Evolutionary conservation across 2,888 invertebrate species (phyloP).

Genomic region (Lamellibrachia satsuma): DNA sequence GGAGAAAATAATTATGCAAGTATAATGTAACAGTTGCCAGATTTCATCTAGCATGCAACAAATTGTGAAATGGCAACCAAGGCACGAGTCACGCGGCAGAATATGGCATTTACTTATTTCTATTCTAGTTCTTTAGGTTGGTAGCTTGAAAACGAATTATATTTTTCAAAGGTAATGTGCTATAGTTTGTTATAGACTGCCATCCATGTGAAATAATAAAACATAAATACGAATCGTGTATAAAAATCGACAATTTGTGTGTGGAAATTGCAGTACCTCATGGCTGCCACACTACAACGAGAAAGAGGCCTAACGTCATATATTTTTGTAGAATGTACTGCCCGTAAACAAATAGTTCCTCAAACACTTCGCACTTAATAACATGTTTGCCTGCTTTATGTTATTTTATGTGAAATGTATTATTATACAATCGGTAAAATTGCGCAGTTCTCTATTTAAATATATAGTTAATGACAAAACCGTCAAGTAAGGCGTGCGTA

Average conservation of each 20-base stretch:
- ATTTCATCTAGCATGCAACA: constrained; percentile 1
- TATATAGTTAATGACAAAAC: neutral
- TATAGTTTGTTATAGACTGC: neutral
- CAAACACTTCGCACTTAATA: neutral
- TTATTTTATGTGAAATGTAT: neutral
- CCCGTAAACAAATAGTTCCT: constrained; percentile 6
- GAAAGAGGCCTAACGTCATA: neutral
- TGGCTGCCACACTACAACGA: constrained; percentile 11
- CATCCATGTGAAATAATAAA: neutral
- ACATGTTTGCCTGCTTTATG: neutral
- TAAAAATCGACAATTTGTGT: neutral
- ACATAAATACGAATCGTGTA: neutral
- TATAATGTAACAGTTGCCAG: neutral
- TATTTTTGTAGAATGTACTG: neutral
- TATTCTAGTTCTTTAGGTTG: neutral
- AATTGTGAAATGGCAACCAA: neutral
- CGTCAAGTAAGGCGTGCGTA: neutral
- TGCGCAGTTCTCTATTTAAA: neutral
- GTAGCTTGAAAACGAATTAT: neutral
- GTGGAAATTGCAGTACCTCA: neutral
- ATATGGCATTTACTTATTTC: neutral
- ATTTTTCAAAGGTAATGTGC: neutral
- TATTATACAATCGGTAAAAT: neutral
- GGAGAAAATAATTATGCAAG: neutral
- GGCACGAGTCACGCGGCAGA: neutral